Percentiles rank a stretch among this genome's conserved stretches.
Conservation (phyloP, 2,113 vertebrate genomes). For the Ovis canadensis region DNA sequence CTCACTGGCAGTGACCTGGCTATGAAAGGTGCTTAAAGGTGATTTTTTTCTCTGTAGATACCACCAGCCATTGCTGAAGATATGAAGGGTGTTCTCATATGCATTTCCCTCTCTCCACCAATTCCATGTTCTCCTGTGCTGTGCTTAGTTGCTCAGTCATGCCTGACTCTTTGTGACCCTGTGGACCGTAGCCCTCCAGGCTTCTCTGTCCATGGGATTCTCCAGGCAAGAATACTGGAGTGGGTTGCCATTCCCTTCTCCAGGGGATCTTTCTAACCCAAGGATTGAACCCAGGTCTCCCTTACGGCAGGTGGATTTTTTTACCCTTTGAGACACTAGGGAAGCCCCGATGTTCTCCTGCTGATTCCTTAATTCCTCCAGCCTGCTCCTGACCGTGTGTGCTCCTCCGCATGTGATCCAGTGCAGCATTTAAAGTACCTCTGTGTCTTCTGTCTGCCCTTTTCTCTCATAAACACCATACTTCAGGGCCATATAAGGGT, state of each 20-base stretch:
- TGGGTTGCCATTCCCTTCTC: background rate
- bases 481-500: background rate
- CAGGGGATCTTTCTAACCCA: fast-evolving
- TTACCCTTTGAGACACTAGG: background rate
- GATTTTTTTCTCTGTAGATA: background rate
- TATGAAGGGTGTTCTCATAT: too few species aligned
- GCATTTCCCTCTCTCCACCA: background rate
- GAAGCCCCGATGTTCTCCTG: background rate
- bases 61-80: background rate
- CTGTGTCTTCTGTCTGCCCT: background rate
- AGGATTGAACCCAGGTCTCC: background rate
- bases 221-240: background rate
- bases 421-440: background rate
- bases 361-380: background rate
- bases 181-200: background rate
- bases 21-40: background rate
- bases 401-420: background rate
- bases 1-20: background rate
- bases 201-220: background rate
- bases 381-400: background rate
- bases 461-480: background rate
- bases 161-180: background rate
- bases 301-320: background rate
- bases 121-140: background rate
- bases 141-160: background rate